Percentiles rank a stretch among this genome's conserved stretches.
phyloP scores from a whole-genome alignment of 1,140 invertebrate genomes.

The Neodiprion pinetum region DNA sequence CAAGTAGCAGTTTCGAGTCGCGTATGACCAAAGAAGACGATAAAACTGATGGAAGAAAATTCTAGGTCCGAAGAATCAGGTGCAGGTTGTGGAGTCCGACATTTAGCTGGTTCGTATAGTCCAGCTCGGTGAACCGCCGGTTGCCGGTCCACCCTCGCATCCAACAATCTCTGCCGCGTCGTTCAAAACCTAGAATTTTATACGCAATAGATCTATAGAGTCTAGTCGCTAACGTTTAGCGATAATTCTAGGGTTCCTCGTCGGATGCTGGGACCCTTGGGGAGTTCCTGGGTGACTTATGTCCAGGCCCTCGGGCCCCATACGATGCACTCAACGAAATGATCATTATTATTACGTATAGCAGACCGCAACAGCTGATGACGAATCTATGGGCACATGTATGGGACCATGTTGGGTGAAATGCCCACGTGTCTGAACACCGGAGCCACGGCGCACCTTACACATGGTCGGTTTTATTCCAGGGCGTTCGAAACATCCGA shows the following conservation, averaged over 20 bases:
- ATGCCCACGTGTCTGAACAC: no score
- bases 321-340: slow-evolving; percentile 2
- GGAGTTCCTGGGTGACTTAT: slow-evolving; percentile 51
- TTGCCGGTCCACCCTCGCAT: slow-evolving; percentile 50
- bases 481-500: background rate
- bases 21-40: background rate
- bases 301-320: slow-evolving; percentile 8
- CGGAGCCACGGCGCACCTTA: no score
- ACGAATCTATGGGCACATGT: background rate
- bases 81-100: background rate
- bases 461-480: no score
- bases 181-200: slow-evolving; percentile 60
- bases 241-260: slow-evolving; percentile 60
- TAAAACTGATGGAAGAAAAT: background rate
- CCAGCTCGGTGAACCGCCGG: background rate
- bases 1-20: background rate
- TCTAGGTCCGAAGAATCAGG: background rate
- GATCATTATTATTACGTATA: background rate
- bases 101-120: background rate
- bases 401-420: background rate
- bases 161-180: slow-evolving; percentile 34
- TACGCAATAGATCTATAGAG: slow-evolving; percentile 60
- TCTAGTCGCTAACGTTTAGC: slow-evolving; percentile 62
- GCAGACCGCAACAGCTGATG: slow-evolving; percentile 1
- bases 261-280: slow-evolving; percentile 36